Percentiles rank a stretch among this genome's conserved stretches.
phyloP scores from a whole-genome alignment of 2,113 vertebrate genomes.

The Urocynchramus pylzowi region DNA sequence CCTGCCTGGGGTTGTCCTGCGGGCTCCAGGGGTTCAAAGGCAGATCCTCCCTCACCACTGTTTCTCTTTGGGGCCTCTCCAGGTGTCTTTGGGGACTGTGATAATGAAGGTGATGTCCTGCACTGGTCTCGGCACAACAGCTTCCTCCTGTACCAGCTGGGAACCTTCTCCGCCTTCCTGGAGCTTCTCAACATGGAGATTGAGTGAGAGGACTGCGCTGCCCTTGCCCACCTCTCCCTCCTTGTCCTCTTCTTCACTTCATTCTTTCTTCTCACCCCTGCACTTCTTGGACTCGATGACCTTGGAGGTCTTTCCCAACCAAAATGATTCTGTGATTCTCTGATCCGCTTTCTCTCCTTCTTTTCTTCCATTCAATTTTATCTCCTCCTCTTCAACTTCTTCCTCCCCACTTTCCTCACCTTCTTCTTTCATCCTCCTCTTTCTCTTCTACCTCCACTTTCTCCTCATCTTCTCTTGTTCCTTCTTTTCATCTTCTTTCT shows the following conservation, averaged over 20 bases:
- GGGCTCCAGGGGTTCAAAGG: neutral
- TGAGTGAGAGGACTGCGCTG: slow-evolving; percentile 72
- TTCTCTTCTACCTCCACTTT: neutral
- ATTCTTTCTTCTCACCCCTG: neutral
- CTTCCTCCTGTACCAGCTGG: slow-evolving; percentile 93
- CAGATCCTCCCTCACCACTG: neutral
- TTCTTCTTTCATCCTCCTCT: neutral
- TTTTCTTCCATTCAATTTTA: neutral
- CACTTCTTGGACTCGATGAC: rapidly evolving
- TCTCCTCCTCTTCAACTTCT: neutral
- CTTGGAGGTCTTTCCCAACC: neutral
- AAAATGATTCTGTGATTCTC: neutral
- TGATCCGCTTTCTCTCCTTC: neutral
- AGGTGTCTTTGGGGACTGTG: slow-evolving; percentile 92
- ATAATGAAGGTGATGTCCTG: slow-evolving; percentile 85
- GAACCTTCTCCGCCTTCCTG: slow-evolving; percentile 91
- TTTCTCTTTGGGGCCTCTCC: neutral
- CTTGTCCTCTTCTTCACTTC: neutral
- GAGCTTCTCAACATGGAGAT: slow-evolving; percentile 98
- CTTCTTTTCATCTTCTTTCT: neutral
- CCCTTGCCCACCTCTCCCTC: neutral
- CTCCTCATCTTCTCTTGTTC: neutral
- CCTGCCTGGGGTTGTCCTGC: neutral
- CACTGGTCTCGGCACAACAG: slow-evolving; percentile 91
- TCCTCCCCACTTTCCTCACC: neutral